Evolutionary conservation across 2,113 vertebrate species (phyloP), one percentile per base, ranked within the genome.

Genomic region (Elanus axillaris): DNA sequence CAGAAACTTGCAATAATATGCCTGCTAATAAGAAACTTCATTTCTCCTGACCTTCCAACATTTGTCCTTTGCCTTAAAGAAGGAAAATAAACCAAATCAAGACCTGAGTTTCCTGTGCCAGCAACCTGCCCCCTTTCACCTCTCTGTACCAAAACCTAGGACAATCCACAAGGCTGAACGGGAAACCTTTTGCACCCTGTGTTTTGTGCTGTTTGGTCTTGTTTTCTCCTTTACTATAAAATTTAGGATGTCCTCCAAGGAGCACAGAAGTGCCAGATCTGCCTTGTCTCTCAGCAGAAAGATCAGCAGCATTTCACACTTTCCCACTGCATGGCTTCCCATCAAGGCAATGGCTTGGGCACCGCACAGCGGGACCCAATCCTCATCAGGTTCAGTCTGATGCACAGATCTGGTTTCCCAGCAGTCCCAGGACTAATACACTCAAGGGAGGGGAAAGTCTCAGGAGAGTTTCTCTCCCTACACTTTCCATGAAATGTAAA

Each of bases 301-400:
- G 12, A 31, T 17, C 3, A 1, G 47, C 47, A 75, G 74, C 1
- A 1, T 43, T 47, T 81, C 89, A 74, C 25, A 8, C 14, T 67
- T 88, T 20, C n/a, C 40, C 16, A 36, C 34, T 55, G 38, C 56
- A 12, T 1, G 8, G 29, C 31, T 69, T 91, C 60, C 55, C 38
- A 42, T 10, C 10, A 7, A 34, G 40, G 14, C 1, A 3, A 32
- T n/a, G n/a, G 42, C 32, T 42, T 36, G 29, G 64, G 23, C 60
- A 29, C 55, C 4, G 1, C 58, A 23, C 3, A 3, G 50, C 7
- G 1, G 45, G 67, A 68, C 6, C 1, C 22, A 26, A 2, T 6
- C 38, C 59, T 66, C 8, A 6, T 20, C 9, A 36, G 80, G 56
- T 14, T 62, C 79, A 52, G 38, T 3, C 67, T 90, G 58, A 9